These are phyloP conservation scores for Phodopus roborovskii DNA, from an alignment of 2,113 vertebrate species.

Conservation along the genomic window DNA sequence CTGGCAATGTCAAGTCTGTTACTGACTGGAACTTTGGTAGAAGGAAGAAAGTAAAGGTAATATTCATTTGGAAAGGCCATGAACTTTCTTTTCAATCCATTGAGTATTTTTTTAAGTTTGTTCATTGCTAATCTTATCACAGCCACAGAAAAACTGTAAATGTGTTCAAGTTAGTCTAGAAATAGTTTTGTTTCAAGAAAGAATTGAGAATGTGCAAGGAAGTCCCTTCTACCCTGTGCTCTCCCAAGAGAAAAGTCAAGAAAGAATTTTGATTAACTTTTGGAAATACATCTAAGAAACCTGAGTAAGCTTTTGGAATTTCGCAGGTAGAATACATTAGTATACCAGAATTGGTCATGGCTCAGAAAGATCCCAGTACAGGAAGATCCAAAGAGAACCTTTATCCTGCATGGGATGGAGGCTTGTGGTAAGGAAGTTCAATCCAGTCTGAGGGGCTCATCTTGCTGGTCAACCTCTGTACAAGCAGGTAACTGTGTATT, in stretches of 20 bases:
- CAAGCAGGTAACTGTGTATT: not conserved
- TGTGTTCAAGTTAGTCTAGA: not conserved
- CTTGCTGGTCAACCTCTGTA: not conserved
- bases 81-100: not conserved
- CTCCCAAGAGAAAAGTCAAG: conserved; percentile 29
- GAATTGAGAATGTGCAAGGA: not conserved
- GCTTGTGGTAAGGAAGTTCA: not conserved
- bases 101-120: not conserved
- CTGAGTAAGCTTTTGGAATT: not conserved
- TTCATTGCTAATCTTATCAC: not conserved
- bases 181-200: conserved; percentile 44
- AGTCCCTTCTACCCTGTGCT: not conserved
- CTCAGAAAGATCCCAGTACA: not conserved
- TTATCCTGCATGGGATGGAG: not conserved
- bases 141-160: not conserved
- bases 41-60: not conserved
- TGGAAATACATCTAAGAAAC: conserved; percentile 22
- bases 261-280: conserved; percentile 21
- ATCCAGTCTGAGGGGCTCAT: too few species aligned
- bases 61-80: not conserved
- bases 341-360: not conserved
- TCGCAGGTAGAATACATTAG: not conserved
- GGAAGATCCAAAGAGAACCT: not conserved
- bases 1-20: conserved; percentile 79
- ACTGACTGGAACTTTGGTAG: conserved; percentile 64